A percentile compares a stretch with the other conserved stretches of the same genome.
Conservation (phyloP, 2,888 invertebrate genomes). For the Strigamia maritima region DNA sequence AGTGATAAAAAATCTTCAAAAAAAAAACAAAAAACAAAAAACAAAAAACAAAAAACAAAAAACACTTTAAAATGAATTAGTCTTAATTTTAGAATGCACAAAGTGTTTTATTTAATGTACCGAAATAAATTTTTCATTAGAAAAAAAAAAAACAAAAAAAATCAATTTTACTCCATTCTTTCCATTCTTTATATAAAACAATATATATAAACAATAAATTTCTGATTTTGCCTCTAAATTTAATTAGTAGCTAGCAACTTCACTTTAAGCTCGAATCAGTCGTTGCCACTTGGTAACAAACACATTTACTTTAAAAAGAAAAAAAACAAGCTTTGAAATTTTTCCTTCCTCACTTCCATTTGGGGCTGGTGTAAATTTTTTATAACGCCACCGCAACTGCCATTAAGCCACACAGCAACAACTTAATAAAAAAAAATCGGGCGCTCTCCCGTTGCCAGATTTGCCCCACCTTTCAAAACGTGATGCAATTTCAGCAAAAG, state of each 20-base stretch:
- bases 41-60: too few relatives aligned
- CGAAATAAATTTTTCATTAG: too few relatives aligned
- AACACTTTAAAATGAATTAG: too few relatives aligned
- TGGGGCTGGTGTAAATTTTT: slow-evolving; percentile 34
- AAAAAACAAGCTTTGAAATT: slow-evolving; percentile 8
- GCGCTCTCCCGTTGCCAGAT: slow-evolving; percentile 8
- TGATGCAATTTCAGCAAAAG: slow-evolving; percentile 34
- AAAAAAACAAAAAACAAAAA: too few relatives aligned
- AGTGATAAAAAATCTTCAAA: too few relatives aligned
- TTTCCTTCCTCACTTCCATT: slow-evolving; percentile 16
- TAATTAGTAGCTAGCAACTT: background rate
- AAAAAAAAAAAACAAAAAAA: too few relatives aligned
- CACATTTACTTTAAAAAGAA: slow-evolving; percentile 32
- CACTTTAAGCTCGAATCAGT: slow-evolving; percentile 15
- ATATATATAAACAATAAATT: background rate
- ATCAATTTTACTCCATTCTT: too few relatives aligned
- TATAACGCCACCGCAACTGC: slow-evolving; percentile 28
- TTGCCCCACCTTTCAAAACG: slow-evolving; percentile 34
- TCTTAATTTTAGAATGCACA: too few relatives aligned
- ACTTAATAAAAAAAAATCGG: slow-evolving; percentile 30
- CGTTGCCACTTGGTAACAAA: slow-evolving; percentile 26
- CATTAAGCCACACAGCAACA: slow-evolving; percentile 30
- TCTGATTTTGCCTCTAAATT: background rate
- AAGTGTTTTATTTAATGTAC: too few relatives aligned
- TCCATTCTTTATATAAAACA: too few relatives aligned